phyloP scores from a whole-genome alignment of 2,113 vertebrate genomes.

The Malurus alboscapulatus region DNA sequence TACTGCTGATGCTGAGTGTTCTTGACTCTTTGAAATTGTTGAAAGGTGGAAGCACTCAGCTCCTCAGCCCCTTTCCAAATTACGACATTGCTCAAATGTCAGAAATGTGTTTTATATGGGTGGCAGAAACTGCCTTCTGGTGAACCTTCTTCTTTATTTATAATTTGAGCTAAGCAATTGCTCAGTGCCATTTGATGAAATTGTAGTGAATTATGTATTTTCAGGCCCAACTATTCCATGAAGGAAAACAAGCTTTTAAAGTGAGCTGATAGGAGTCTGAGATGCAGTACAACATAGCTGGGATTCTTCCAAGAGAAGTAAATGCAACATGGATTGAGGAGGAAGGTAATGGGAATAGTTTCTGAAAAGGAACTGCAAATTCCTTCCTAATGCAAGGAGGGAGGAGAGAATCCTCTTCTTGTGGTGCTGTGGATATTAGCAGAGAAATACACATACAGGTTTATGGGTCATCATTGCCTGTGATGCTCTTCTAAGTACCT shows the following conservation, averaged over 20 bases:
- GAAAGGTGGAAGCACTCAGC: neutral
- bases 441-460: neutral
- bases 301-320: neutral
- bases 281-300: neutral
- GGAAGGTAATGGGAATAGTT: neutral
- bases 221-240: neutral
- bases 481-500: neutral
- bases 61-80: neutral
- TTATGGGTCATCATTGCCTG: conserved; percentile 1
- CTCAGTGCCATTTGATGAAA: neutral
- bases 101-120: neutral
- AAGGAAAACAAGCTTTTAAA: neutral
- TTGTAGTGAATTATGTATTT: neutral
- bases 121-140: neutral
- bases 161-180: neutral
- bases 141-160: neutral
- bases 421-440: neutral
- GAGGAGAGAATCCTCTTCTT: neutral
- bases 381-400: neutral
- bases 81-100: neutral
- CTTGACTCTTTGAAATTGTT: neutral
- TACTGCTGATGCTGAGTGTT: neutral
- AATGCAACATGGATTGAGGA: neutral
- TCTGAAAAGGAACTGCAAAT: neutral
- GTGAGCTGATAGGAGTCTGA: neutral